Evolutionary conservation across 2,797 vertebrate genomes (phyloP).

Genomic region (Periophthalmus magnuspinnatus): DNA sequence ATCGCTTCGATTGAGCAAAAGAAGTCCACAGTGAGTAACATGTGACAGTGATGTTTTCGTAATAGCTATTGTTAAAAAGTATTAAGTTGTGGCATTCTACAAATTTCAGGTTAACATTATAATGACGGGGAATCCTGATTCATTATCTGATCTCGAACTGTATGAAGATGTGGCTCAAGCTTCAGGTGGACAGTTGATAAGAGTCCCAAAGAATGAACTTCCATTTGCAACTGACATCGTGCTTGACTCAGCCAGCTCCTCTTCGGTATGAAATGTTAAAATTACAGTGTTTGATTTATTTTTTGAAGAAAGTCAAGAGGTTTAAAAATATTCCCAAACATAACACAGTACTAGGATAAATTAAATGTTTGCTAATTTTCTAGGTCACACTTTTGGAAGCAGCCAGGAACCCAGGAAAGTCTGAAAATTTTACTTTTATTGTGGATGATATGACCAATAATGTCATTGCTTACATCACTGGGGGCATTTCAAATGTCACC

Average conservation of each 20-base stretch:
- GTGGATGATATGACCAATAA: not conserved
- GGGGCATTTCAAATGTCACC: not conserved
- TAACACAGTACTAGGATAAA: not conserved
- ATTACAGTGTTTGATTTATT: too few species aligned
- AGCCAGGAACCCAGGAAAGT: not conserved
- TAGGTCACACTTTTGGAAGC: constrained; percentile 5
- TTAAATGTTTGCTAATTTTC: not conserved
- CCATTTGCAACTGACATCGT: not conserved
- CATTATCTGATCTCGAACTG: not conserved
- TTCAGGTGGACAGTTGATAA: not conserved
- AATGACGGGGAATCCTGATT: not conserved
- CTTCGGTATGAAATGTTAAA: not conserved
- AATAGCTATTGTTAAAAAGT: not conserved
- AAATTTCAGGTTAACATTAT: not conserved
- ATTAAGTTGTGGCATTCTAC: not conserved
- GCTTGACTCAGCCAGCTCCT: not conserved
- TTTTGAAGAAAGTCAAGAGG: too few species aligned
- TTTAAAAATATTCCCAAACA: too few species aligned
- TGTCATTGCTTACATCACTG: constrained; percentile 4
- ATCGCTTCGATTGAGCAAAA: constrained; percentile 64
- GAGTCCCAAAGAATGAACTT: not conserved
- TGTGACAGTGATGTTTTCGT: not conserved
- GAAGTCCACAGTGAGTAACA: constrained; percentile 56
- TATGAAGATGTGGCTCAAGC: not conserved
- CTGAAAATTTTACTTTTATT: constrained; percentile 4